Percentiles rank a stretch among this genome's conserved stretches.
Evolutionary conservation across 1,140 invertebrate species (phyloP).

Genomic region (Meloidogyne hapla): DNA sequence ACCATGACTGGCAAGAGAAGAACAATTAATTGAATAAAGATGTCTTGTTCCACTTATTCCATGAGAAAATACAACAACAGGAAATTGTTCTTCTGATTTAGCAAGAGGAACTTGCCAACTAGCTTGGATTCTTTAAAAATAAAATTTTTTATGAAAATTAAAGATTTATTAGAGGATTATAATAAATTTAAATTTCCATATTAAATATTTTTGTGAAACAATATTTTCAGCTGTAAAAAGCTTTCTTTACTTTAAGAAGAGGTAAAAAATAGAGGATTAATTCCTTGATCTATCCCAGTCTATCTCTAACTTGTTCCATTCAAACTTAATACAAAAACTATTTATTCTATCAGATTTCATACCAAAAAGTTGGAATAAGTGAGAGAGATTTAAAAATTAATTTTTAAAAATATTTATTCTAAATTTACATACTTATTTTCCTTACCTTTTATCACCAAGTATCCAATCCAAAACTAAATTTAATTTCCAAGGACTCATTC

Average conservation of each 20-base stretch:
- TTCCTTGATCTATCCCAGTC: no score
- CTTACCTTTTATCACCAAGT: slow-evolving; percentile 63
- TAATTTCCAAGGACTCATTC: slow-evolving; percentile 66
- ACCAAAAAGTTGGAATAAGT: no score
- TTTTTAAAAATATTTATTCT: neutral
- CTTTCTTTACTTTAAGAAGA: no score
- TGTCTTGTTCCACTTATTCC: slow-evolving; percentile 72
- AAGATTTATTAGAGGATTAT: neutral
- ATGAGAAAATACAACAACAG: slow-evolving; percentile 73
- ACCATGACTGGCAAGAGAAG: slow-evolving; percentile 72
- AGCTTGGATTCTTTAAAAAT: neutral
- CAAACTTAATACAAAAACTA: no score
- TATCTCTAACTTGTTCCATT: no score
- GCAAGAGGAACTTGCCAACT: slow-evolving; percentile 43
- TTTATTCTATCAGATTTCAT: no score
- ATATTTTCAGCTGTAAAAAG: no score
- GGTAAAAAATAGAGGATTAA: no score
- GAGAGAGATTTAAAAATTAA: no score
- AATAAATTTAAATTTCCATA: no score
- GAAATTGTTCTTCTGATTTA: slow-evolving; percentile 66
- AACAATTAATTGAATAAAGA: slow-evolving; percentile 70
- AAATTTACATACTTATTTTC: neutral
- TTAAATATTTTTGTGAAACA: no score
- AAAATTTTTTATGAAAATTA: neutral
- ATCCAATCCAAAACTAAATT: slow-evolving; percentile 67